Conservation (phyloP, 2,113 vertebrate species). For the Sinocyclocheilus anshuiensis region DNA sequence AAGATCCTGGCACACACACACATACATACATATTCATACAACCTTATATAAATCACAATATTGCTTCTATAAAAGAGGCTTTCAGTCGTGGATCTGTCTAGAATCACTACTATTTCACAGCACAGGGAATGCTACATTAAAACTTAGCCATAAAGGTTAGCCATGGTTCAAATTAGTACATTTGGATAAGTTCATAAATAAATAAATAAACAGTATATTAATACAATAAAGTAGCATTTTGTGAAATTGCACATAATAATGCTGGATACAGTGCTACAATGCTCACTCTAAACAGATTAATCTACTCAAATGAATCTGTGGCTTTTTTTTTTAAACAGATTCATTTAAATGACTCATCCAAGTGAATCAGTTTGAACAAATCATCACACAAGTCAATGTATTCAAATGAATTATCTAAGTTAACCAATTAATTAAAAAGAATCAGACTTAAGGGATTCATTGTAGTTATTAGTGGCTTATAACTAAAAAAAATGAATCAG, state of each 20-base stretch:
- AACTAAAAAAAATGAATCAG: not conserved
- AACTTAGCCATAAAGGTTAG: not conserved
- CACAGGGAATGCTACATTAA: not conserved
- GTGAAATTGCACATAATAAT: not conserved
- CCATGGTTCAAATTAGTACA: not conserved
- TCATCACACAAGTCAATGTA: not conserved
- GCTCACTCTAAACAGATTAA: not conserved
- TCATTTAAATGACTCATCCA: not conserved
- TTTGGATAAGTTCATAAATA: not conserved
- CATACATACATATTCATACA: slow-evolving; percentile 63
- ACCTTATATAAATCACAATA: slow-evolving; percentile 43
- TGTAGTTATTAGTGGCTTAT: not conserved
- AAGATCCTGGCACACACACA: slow-evolving; percentile 30
- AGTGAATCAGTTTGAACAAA: not conserved
- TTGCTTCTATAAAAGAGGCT: not conserved
- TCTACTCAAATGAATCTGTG: not conserved
- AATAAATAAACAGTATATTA: not conserved
- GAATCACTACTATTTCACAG: slow-evolving; percentile 4
- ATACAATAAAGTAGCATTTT: not conserved
- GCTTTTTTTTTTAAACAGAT: not conserved
- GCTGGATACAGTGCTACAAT: too few species aligned
- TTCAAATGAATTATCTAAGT: not conserved
- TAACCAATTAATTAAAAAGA: not conserved
- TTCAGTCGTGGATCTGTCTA: not conserved
- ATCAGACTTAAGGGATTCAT: not conserved